These are phyloP conservation scores for Streptopelia turtur DNA, from an alignment of 2,797 vertebrate genomes.

Conservation along the genomic window DNA sequence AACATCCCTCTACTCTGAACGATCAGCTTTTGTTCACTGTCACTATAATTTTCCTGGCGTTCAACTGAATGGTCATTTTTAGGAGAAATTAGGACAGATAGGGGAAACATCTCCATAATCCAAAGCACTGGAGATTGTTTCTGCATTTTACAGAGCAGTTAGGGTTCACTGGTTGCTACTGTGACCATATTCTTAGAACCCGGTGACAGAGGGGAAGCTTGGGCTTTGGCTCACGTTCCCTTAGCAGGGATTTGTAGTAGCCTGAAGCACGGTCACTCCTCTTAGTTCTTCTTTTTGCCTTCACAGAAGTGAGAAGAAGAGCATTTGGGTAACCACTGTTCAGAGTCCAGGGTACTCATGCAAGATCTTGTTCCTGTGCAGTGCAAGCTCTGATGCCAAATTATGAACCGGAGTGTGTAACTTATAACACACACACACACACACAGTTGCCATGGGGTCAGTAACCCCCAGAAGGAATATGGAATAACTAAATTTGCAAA, in stretches of 20 bases:
- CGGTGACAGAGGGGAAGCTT: background rate
- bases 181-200: background rate
- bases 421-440: background rate
- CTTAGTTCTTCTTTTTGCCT: background rate
- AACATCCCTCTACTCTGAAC: background rate
- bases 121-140: background rate
- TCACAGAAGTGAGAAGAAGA: background rate
- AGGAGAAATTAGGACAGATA: background rate
- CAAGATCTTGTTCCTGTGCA: background rate
- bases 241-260: background rate
- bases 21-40: background rate
- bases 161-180: background rate
- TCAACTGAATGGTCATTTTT: background rate
- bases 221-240: background rate
- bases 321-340: background rate
- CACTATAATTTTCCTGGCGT: background rate
- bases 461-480: background rate
- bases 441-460: fast-evolving
- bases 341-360: background rate
- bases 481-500: background rate
- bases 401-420: background rate
- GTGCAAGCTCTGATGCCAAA: background rate
- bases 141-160: background rate
- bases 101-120: background rate
- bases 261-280: background rate